These are phyloP conservation scores for Anguilla anguilla DNA, from an alignment of 2,797 vertebrate genomes.

Conservation along the genomic window DNA sequence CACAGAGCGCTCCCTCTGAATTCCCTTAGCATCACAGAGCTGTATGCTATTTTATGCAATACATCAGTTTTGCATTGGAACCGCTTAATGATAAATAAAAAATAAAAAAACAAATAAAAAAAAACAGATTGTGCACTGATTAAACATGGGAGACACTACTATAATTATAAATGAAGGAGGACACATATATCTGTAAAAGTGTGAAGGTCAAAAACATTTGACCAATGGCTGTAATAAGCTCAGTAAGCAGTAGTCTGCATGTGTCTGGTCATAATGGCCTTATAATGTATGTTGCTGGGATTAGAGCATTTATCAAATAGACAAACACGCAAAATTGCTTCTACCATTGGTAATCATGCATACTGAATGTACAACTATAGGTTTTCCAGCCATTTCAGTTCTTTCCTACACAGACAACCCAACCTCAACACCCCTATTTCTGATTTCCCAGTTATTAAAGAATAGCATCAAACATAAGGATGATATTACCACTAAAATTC, in stretches of 20 bases:
- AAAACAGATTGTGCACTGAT: background rate
- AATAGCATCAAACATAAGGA: background rate
- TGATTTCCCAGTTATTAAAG: background rate
- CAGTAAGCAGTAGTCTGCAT: too few species aligned
- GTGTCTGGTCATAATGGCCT: too few species aligned
- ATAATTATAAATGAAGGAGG: background rate
- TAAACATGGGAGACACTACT: background rate
- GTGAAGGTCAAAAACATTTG: background rate
- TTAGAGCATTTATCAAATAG: too few species aligned
- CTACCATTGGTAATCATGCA: background rate
- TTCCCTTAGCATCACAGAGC: background rate
- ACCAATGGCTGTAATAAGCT: background rate
- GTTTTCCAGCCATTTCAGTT: background rate
- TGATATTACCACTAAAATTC: background rate
- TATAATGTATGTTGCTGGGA: too few species aligned
- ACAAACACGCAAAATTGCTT: background rate
- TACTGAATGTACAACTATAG: background rate
- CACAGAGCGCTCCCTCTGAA: background rate
- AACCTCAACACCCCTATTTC: background rate
- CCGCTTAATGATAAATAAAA: too few species aligned
- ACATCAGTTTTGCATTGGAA: background rate
- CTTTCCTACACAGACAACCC: background rate
- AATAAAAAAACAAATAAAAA: too few species aligned
- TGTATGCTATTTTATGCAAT: background rate
- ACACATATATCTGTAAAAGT: background rate